Evolutionary conservation across 2,888 invertebrate genomes (phyloP).

Genomic region (Petrophora chlorosata): DNA sequence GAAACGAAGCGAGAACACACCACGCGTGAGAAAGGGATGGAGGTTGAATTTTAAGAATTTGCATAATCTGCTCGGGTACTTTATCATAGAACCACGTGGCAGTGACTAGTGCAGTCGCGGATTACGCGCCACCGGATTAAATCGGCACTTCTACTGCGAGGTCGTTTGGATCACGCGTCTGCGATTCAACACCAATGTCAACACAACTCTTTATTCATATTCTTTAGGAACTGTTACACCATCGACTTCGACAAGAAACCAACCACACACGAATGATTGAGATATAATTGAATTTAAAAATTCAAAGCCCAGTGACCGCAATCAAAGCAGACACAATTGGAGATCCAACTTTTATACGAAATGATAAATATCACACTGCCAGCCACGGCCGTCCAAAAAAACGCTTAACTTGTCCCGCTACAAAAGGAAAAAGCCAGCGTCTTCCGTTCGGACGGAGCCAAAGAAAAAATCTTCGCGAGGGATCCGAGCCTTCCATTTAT

Average conservation of each 20-base stretch:
- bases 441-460: slow-evolving; percentile 82
- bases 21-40: slow-evolving; percentile 55
- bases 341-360: slow-evolving; percentile 73
- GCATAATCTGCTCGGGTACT: slow-evolving; percentile 82
- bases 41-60: slow-evolving; percentile 77
- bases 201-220: neutral
- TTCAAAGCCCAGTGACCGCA: slow-evolving; percentile 54
- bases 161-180: slow-evolving; percentile 55
- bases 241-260: slow-evolving; percentile 8
- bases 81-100: slow-evolving; percentile 84
- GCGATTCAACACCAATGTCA: slow-evolving; percentile 19
- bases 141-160: slow-evolving; percentile 59
- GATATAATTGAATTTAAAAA: slow-evolving; percentile 31
- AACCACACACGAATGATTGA: slow-evolving; percentile 21
- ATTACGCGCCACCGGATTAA: slow-evolving; percentile 74
- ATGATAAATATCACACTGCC: slow-evolving; percentile 81
- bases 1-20: slow-evolving; percentile 48
- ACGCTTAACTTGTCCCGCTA: slow-evolving; percentile 82
- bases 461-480: slow-evolving; percentile 83
- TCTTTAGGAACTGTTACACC: slow-evolving; percentile 2
- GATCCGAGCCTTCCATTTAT: slow-evolving; percentile 81
- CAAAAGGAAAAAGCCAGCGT: slow-evolving; percentile 83
- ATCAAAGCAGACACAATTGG: slow-evolving; percentile 70
- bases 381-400: slow-evolving; percentile 76
- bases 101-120: slow-evolving; percentile 82